These are phyloP conservation scores for Augiades crinisus DNA, from an alignment of 2,888 invertebrate genomes.

Conservation along the genomic window DNA sequence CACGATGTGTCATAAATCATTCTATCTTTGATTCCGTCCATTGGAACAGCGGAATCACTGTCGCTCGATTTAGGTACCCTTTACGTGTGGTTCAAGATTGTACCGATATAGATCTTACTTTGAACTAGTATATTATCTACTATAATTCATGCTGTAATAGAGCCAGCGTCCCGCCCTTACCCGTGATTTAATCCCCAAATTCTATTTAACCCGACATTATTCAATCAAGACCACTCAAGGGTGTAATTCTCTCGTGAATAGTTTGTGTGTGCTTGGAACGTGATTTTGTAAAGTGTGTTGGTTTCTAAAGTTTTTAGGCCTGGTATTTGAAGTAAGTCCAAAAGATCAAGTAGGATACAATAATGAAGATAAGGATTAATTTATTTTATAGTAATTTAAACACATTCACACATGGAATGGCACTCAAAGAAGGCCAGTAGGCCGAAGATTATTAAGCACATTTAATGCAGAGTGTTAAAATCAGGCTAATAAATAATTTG, in stretches of 20 bases:
- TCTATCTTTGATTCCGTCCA: conserved; percentile 3
- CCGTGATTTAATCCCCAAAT: conserved; percentile 60
- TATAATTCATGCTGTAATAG: conserved; percentile 14
- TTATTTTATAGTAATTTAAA: too few species aligned
- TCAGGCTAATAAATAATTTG: background rate
- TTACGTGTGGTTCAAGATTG: background rate
- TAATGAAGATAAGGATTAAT: too few species aligned
- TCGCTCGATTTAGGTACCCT: conserved; percentile 10
- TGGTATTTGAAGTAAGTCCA: too few species aligned
- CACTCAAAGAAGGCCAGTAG: too few species aligned
- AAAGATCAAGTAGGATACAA: too few species aligned
- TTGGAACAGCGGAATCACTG: background rate
- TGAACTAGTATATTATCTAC: background rate
- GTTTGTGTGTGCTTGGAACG: background rate
- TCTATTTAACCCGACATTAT: conserved; percentile 57
- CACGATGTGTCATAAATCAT: conserved; percentile 3
- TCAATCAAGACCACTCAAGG: conserved; percentile 49
- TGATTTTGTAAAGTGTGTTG: background rate
- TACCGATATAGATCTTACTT: background rate
- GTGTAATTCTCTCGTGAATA: conserved; percentile 11
- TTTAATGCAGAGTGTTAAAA: too few species aligned
- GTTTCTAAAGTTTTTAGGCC: too few species aligned
- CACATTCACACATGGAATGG: too few species aligned
- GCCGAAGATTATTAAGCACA: too few species aligned
- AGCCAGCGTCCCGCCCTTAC: conserved; percentile 47